Percentiles rank a stretch among this genome's conserved stretches.
phyloP scores from a whole-genome alignment of 2,888 invertebrate genomes.

The Poecilus cupreus region DNA sequence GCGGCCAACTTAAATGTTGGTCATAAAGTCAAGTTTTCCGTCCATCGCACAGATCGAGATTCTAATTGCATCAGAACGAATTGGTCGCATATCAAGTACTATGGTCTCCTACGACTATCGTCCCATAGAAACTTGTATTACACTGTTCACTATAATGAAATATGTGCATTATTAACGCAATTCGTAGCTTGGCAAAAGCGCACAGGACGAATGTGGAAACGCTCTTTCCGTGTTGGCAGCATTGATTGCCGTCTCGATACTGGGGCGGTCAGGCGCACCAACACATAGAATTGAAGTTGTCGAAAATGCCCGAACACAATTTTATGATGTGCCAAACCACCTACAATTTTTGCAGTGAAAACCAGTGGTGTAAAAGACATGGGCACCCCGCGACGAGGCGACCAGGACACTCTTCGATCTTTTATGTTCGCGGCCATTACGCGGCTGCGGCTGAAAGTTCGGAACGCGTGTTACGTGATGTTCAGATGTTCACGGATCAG shows the following conservation, averaged over 20 bases:
- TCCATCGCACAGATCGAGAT: too few relatives aligned
- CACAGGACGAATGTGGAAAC: too few relatives aligned
- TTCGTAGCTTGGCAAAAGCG: too few relatives aligned
- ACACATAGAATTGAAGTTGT: constrained; percentile 38
- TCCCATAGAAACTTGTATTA: too few relatives aligned
- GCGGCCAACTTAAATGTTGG: too few relatives aligned
- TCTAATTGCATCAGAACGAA: too few relatives aligned
- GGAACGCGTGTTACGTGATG: neutral
- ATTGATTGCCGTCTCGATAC: constrained; percentile 56
- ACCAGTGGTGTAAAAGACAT: constrained; percentile 8
- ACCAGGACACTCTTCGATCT: neutral
- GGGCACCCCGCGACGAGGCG: neutral
- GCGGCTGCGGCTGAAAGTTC: neutral
- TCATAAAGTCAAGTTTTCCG: too few relatives aligned
- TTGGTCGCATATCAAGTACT: too few relatives aligned
- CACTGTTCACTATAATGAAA: too few relatives aligned
- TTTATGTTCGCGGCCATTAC: neutral
- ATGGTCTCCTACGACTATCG: too few relatives aligned
- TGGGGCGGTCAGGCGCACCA: constrained; percentile 43
- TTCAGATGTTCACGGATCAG: too few relatives aligned
- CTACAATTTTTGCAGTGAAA: constrained; percentile 17
- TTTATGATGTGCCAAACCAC: constrained; percentile 38
- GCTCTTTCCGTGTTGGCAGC: constrained; percentile 44
- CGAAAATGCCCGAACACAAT: constrained; percentile 41
- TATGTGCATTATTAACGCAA: too few relatives aligned